Percentiles rank a stretch among this genome's conserved stretches.
Evolutionary conservation across 2,888 invertebrate genomes (phyloP).

Genomic region (Sturmia bella): DNA sequence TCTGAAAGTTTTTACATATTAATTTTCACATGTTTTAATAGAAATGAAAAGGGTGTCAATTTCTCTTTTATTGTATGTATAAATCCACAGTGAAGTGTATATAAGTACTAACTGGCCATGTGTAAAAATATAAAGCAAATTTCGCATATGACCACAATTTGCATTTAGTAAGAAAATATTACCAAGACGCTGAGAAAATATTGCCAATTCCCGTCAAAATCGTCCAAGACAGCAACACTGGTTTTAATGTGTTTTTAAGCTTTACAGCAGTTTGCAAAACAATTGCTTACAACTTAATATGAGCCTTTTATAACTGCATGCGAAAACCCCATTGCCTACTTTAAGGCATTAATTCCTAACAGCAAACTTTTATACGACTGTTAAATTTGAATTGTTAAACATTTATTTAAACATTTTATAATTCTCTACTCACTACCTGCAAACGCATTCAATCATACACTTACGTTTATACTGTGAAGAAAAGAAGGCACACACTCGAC

Average conservation of each 20-base stretch:
- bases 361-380: constrained; percentile 32
- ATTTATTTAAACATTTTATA: constrained; percentile 53
- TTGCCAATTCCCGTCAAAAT: no score
- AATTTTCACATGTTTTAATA: background rate
- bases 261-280: background rate
- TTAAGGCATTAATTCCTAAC: constrained; percentile 42
- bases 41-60: background rate
- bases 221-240: no score
- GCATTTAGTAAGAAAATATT: no score
- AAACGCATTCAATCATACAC: background rate
- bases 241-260: background rate
- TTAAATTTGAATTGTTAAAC: constrained; percentile 44
- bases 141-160: no score
- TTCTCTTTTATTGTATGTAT: no score
- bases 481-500: background rate
- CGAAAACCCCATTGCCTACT: constrained; percentile 52
- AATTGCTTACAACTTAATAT: background rate
- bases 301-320: constrained; percentile 15
- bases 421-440: constrained; percentile 54
- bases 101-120: no score
- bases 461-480: background rate
- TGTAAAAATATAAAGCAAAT: no score
- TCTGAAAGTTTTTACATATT: no score
- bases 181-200: no score
- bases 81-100: no score